A percentile compares a stretch with the other conserved stretches of the same genome.
phyloP scores from a whole-genome alignment of 2,888 invertebrate genomes.

The Drosophila meridiana region DNA sequence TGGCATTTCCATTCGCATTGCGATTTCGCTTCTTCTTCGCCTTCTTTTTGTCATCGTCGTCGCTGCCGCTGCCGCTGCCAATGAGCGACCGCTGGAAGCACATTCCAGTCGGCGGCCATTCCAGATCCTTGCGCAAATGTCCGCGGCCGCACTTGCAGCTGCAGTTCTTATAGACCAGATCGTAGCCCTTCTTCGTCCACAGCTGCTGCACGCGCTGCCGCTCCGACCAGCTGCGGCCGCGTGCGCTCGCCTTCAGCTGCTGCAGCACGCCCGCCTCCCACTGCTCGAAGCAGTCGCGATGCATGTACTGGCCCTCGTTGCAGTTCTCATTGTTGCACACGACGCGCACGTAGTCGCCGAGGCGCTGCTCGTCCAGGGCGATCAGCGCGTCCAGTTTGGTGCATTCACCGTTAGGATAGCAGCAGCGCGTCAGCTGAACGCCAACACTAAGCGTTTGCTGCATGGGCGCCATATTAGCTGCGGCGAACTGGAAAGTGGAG shows the following conservation, averaged over 20 bases:
- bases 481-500: conserved; percentile 9
- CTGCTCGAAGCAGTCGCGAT: conserved; percentile 96
- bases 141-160: conserved; percentile 97
- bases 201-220: conserved; percentile 96
- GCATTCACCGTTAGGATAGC: conserved; percentile 93
- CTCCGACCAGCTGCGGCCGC: conserved; percentile 97
- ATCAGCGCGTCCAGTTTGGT: conserved; percentile 88
- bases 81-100: conserved; percentile 39
- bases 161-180: conserved; percentile 97
- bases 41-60: conserved; percentile 86
- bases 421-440: conserved; percentile 88
- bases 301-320: conserved; percentile 95
- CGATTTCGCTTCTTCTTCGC: conserved; percentile 89
- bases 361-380: conserved; percentile 89
- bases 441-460: conserved; percentile 63
- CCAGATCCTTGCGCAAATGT: conserved; percentile 96
- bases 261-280: conserved; percentile 96
- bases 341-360: conserved; percentile 93
- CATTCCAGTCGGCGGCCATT: conserved; percentile 87
- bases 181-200: conserved; percentile 99
- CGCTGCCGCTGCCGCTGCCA: conserved; percentile 26
- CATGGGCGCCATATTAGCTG: conserved; percentile 80
- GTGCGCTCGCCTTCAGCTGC: conserved; percentile 94
- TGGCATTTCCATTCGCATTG: conserved; percentile 82
- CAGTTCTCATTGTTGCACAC: conserved; percentile 98